Conservation (phyloP, 2,888 invertebrate genomes). For the Meiosimyza platycephala region DNA sequence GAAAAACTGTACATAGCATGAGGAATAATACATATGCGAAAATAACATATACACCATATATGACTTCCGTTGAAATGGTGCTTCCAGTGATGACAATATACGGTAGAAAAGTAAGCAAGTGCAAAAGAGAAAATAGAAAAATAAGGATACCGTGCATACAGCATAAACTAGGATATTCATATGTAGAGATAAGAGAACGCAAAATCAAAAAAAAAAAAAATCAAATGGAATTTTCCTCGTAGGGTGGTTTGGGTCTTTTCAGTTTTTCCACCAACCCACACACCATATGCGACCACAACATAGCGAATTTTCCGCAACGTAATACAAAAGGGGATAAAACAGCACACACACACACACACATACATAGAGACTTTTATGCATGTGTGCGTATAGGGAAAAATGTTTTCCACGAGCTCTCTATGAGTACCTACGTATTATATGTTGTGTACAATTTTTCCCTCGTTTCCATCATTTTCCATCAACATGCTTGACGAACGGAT, state of each 20-base stretch:
- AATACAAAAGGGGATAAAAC: no score
- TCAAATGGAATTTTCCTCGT: not conserved
- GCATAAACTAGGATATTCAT: not conserved
- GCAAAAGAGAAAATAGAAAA: not conserved
- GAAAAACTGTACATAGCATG: conserved; percentile 25
- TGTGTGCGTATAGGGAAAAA: conserved; percentile 10
- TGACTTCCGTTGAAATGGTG: not conserved
- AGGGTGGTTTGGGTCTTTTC: not conserved
- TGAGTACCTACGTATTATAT: not conserved
- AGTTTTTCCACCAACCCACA: conserved; percentile 2
- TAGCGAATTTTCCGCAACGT: no score
- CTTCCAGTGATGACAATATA: conserved; percentile 7
- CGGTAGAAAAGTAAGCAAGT: conserved; percentile 1
- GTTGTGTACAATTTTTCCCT: conserved; percentile 14
- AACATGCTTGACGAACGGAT: not conserved
- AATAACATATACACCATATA: conserved; percentile 27
- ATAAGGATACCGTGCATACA: not conserved
- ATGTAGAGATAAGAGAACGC: not conserved
- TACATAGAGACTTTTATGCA: not conserved
- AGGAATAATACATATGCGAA: conserved; percentile 9
- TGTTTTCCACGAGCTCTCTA: not conserved
- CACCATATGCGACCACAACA: conserved; percentile 2
- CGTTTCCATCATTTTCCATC: not conserved
- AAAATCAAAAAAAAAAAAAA: not conserved
- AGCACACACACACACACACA: no score